phyloP scores from a whole-genome alignment of 2,888 invertebrate species.

The Ectemnius lituratus region DNA sequence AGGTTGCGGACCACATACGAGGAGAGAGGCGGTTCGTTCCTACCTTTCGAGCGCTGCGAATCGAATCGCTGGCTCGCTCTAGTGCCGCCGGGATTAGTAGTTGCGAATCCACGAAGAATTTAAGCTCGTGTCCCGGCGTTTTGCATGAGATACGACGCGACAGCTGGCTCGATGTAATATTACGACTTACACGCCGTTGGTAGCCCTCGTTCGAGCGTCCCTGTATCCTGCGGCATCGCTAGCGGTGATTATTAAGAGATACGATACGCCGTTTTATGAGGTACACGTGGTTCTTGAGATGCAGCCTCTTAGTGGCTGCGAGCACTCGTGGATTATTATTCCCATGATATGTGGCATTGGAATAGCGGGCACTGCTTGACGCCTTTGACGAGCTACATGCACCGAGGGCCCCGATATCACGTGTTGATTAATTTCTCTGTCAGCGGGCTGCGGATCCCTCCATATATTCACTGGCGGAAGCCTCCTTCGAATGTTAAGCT shows the following conservation, averaged over 20 bases:
- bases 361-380: too few species aligned
- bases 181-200: constrained; percentile 27
- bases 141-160: constrained; percentile 23
- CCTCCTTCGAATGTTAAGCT: too few species aligned
- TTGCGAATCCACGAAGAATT: constrained; percentile 5
- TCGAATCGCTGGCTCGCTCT: constrained; percentile 26
- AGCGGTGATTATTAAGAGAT: constrained; percentile 27
- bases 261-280: constrained; percentile 14
- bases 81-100: constrained; percentile 9
- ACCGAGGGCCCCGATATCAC: too few species aligned
- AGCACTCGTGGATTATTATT: constrained; percentile 3
- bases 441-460: too few species aligned
- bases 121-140: constrained; percentile 6
- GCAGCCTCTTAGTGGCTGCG: constrained; percentile 2
- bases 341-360: constrained; percentile 8
- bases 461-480: too few species aligned
- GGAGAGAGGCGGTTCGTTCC: background rate
- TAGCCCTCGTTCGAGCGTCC: constrained; percentile 7
- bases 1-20: too few species aligned
- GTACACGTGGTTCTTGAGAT: background rate
- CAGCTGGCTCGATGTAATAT: constrained; percentile 28
- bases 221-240: background rate
- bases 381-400: too few species aligned
- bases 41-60: constrained; percentile 43
- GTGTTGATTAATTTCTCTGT: too few species aligned